Conservation (phyloP, 2,888 invertebrate genomes). For the Callyntrura sp. region DNA sequence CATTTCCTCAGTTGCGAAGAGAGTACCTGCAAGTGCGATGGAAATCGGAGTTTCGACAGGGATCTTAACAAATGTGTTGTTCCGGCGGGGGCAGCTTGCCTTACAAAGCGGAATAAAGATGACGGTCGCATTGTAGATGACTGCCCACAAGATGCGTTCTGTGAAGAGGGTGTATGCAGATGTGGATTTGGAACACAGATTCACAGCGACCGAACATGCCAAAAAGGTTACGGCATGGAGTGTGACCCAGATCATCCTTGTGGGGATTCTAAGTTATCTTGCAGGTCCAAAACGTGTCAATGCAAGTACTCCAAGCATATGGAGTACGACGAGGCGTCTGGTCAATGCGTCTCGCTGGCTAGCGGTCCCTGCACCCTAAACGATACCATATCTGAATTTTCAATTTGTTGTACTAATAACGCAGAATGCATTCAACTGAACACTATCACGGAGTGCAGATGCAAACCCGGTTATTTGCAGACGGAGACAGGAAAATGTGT, state of each 20-base stretch:
- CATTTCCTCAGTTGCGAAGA: constrained; percentile 65
- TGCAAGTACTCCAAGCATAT: constrained; percentile 79
- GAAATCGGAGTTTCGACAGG: constrained; percentile 47
- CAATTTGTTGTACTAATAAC: constrained; percentile 76
- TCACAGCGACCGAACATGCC: constrained; percentile 64
- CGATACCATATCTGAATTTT: constrained; percentile 72
- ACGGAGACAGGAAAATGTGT: constrained; percentile 76
- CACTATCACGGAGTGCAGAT: constrained; percentile 72
- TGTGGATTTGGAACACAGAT: constrained; percentile 77
- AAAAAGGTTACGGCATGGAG: constrained; percentile 65
- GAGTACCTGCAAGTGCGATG: constrained; percentile 63
- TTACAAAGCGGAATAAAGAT: constrained; percentile 68
- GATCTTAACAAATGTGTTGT: constrained; percentile 77
- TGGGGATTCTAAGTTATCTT: constrained; percentile 77
- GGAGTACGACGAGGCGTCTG: constrained; percentile 71
- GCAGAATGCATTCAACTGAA: constrained; percentile 75
- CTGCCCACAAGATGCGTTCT: constrained; percentile 72
- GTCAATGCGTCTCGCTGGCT: constrained; percentile 74
- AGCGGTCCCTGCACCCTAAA: constrained; percentile 76
- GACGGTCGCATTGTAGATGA: constrained; percentile 78
- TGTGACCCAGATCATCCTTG: constrained; percentile 80
- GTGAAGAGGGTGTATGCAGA: constrained; percentile 72
- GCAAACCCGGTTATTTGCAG: constrained; percentile 76
- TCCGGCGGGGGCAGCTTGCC: constrained; percentile 63
- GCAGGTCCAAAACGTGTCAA: constrained; percentile 76